A percentile compares a stretch with the other conserved stretches of the same genome.
phyloP scores from a whole-genome alignment of 2,888 invertebrate species.

The Hypsopygia costalis region DNA sequence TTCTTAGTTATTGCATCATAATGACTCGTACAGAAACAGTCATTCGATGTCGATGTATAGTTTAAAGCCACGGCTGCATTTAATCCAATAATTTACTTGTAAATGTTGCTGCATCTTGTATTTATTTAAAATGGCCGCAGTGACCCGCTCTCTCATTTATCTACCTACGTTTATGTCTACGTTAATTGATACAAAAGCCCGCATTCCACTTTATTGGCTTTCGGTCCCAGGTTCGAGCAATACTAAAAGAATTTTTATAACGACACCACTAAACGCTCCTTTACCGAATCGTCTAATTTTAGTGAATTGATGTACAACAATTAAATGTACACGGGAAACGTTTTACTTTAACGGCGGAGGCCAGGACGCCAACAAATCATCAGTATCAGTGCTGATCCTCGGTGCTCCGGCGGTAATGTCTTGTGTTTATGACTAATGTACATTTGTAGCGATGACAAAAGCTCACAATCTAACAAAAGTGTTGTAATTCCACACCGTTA shows the following conservation, averaged over 20 bases:
- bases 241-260: conserved; percentile 47
- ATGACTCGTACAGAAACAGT: background rate
- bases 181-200: conserved; percentile 68
- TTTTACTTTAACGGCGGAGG: conserved; percentile 13
- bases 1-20: too few species aligned
- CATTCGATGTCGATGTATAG: background rate
- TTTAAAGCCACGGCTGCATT: conserved; percentile 12
- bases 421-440: conserved; percentile 59
- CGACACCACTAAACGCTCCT: conserved; percentile 18
- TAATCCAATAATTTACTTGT: conserved; percentile 30
- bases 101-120: conserved; percentile 36
- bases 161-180: conserved; percentile 50
- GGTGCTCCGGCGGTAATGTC: conserved; percentile 22
- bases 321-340: conserved; percentile 13
- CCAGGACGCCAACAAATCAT: conserved; percentile 5
- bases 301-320: conserved; percentile 19
- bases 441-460: conserved; percentile 66
- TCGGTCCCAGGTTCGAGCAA: conserved; percentile 36
- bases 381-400: background rate
- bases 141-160: conserved; percentile 39
- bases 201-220: conserved; percentile 60
- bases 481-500: conserved; percentile 75
- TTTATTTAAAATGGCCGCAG: conserved; percentile 34
- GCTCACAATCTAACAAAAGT: conserved; percentile 71
- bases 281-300: conserved; percentile 14